These are phyloP conservation scores for Styela plicata DNA, from an alignment of 23 tunicate genomes.

Conservation along the genomic window DNA sequence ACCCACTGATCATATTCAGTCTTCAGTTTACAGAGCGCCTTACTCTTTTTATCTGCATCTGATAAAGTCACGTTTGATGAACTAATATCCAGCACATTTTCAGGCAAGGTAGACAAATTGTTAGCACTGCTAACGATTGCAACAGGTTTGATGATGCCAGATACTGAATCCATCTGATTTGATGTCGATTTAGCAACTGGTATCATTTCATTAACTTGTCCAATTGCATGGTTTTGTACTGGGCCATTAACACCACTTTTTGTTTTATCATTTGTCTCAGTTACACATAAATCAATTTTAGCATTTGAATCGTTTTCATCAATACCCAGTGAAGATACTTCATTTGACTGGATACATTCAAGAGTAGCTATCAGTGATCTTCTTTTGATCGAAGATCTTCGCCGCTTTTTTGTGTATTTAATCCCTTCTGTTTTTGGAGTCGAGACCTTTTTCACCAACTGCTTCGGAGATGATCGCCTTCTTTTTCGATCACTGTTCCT, in stretches of 20 bases:
- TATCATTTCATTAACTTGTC: too few species aligned
- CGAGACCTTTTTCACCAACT: neutral
- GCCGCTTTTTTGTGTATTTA: neutral
- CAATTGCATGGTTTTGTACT: neutral
- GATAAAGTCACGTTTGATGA: neutral
- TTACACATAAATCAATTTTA: too few species aligned
- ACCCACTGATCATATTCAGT: neutral
- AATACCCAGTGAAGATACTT: neutral
- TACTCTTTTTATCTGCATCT: neutral
- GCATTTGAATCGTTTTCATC: too few species aligned
- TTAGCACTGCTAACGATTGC: neutral
- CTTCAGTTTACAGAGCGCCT: neutral
- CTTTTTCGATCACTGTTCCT: neutral
- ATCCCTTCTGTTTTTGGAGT: neutral
- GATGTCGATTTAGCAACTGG: neutral
- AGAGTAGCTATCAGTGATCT: neutral
- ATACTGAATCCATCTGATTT: neutral
- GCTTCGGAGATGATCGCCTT: neutral
- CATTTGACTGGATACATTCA: neutral
- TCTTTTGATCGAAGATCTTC: neutral
- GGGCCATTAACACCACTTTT: neutral
- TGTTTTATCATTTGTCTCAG: neutral
- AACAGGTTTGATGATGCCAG: too few species aligned
- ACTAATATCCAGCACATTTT: neutral
- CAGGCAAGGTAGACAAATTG: neutral